Evolutionary conservation across 2,797 vertebrate species (phyloP), one percentile per base, ranked within the genome.

Genomic region (Neosalanx taihuensis): DNA sequence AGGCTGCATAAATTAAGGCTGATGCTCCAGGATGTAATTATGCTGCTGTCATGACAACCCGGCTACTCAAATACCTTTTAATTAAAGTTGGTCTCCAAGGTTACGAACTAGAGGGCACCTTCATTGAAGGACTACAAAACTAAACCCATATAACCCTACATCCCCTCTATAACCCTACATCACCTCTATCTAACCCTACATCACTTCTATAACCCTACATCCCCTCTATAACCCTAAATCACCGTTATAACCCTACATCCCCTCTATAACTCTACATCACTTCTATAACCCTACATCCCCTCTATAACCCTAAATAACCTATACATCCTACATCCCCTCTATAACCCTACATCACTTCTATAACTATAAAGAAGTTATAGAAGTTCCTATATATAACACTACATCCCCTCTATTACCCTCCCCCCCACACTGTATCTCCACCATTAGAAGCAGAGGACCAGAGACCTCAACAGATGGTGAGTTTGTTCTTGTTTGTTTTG

Each of bases 31-130:
- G 94, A 96, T 98, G 98, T 98, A 98, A 98, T 99, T 99, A 98
- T 97, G 95, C 96, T 94, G 96, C 96, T 98, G 97, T 99, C 97
- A 99, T 95, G 95, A 92, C 86, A 87, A 93, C 94, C 94, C 95
- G 95, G 93, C 95, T 93, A 93, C 96, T 94, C 94, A 98, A 96
- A 35, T 98, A 98, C 98, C 94, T 98, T 98, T 98, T 98, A 97
- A 98, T 98, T 99, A 99, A 97, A 98, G 94, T 96, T 96, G 96
- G 94, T 94, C 95, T 94, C 93, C 95, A 97, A 98, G 97, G 97
- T 98, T 95, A 98, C 93, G 92, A 92, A 92, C 94, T 92, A 81
- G 91, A 92, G 94, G 96, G 98, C 96, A 98, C 96, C 96, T 98
- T 98, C 91, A 88, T 92, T 97, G 96, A 10, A 41, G 12, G 37